Percentiles rank a stretch among this genome's conserved stretches.
These are phyloP conservation scores for Girardinichthys multiradiatus DNA, from an alignment of 2,113 vertebrate genomes.

Conservation along the genomic window DNA sequence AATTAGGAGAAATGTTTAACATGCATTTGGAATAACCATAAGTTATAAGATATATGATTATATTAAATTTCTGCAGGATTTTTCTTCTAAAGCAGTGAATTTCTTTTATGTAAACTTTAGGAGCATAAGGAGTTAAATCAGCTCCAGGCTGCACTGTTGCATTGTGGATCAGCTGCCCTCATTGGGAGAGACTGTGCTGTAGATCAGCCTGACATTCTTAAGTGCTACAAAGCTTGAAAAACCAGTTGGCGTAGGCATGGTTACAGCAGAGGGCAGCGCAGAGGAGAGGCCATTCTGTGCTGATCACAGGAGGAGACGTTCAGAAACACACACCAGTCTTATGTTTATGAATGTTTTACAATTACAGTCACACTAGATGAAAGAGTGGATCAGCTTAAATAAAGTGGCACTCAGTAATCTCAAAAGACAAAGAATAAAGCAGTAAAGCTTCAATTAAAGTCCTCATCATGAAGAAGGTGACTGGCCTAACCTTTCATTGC, in stretches of 20 bases:
- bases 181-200: conserved; percentile 36
- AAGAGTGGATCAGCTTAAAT: conserved; percentile 10
- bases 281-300: conserved; percentile 66
- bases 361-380: conserved; percentile 9
- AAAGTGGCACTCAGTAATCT: conserved; percentile 14
- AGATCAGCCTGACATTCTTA: conserved; percentile 67
- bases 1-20: too few relatives aligned
- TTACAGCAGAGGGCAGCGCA: conserved; percentile 74
- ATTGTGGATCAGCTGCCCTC: conserved; percentile 48
- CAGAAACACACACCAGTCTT: conserved; percentile 29
- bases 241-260: conserved; percentile 86
- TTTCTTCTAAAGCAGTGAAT: background rate
- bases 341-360: conserved; percentile 5
- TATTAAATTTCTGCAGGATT: background rate
- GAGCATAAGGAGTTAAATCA: conserved; percentile 46
- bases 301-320: conserved; percentile 44
- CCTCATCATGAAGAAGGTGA: background rate
- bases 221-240: conserved; percentile 84
- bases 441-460: conserved; percentile 29
- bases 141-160: conserved; percentile 29
- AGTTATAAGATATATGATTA: background rate
- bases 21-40: too few relatives aligned
- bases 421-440: conserved; percentile 21
- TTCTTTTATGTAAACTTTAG: background rate
- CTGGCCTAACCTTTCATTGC: conserved; percentile 26